Evolutionary conservation across 1,140 invertebrate genomes (phyloP).

Genomic region (Achroia grisella): DNA sequence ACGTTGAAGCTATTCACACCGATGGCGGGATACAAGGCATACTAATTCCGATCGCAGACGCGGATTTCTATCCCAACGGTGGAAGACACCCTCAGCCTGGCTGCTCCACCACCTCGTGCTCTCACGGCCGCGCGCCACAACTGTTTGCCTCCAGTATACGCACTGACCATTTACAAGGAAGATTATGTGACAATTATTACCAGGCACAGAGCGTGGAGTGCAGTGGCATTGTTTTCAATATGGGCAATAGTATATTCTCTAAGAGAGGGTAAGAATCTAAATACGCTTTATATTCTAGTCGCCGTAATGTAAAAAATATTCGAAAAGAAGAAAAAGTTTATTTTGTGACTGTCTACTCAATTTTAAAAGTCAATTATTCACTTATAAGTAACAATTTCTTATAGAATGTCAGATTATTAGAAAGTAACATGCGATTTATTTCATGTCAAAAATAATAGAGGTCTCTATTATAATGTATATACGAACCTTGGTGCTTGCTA

Average conservation of each 20-base stretch:
- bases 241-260: slow-evolving; percentile 43
- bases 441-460: too few relatives aligned
- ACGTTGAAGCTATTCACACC: slow-evolving; percentile 78
- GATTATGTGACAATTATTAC: slow-evolving; percentile 36
- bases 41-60: slow-evolving; percentile 43
- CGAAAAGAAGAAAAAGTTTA: too few relatives aligned
- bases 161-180: slow-evolving; percentile 52
- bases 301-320: too few relatives aligned
- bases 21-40: slow-evolving; percentile 66
- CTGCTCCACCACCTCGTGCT: slow-evolving; percentile 71
- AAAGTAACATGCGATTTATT: too few relatives aligned
- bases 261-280: slow-evolving; percentile 39
- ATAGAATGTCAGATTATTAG: too few relatives aligned
- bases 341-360: too few relatives aligned
- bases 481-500: too few relatives aligned
- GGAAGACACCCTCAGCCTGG: slow-evolving; percentile 77
- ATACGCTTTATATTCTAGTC: background rate
- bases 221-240: slow-evolving; percentile 31
- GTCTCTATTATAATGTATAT: too few relatives aligned
- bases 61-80: slow-evolving; percentile 77
- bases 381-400: too few relatives aligned
- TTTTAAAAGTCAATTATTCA: too few relatives aligned
- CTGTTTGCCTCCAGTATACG: slow-evolving; percentile 74
- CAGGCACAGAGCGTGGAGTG: slow-evolving; percentile 35
- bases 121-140: slow-evolving; percentile 68